Percentiles rank a stretch among this genome's conserved stretches.
phyloP scores from a whole-genome alignment of 2,888 invertebrate species.

The Xanthia icteritia region DNA sequence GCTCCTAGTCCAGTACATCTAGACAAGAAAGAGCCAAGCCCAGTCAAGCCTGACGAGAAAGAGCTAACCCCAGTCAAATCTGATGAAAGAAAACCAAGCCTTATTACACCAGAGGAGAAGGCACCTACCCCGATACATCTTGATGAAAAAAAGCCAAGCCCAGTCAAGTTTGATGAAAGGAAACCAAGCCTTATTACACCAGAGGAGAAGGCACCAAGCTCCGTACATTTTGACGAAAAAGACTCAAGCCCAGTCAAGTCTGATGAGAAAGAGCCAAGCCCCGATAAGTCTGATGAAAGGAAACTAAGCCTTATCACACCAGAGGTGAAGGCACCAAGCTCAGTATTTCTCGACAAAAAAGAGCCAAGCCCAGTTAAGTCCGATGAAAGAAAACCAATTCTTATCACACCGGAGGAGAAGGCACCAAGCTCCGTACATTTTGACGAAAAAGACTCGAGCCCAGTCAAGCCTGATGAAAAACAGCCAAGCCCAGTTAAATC shows the following conservation, averaged over 20 bases:
- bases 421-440: not conserved
- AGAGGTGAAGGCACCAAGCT: not conserved
- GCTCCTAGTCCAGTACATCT: not conserved
- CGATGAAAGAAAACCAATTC: not conserved
- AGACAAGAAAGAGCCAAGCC: no score
- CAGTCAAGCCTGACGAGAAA: not conserved
- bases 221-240: no score
- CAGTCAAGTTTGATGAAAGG: no score
- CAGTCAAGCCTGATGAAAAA: not conserved
- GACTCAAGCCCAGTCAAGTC: no score
- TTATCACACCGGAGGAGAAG: not conserved
- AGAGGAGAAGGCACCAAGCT: no score
- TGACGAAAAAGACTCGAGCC: no score
- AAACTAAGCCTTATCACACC: not conserved
- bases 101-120: no score
- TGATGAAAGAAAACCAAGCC: not conserved
- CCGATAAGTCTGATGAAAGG: fast-evolving
- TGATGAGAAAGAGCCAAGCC: not conserved
- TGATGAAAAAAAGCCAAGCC: no score
- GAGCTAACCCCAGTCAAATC: not conserved
- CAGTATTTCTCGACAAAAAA: not conserved
- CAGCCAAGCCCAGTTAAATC: not conserved
- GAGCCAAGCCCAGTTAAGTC: not conserved
- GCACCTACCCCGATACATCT: no score
- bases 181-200: no score